Conservation (phyloP, 2,113 vertebrate genomes). For the Aspiorhynchus laticeps region DNA sequence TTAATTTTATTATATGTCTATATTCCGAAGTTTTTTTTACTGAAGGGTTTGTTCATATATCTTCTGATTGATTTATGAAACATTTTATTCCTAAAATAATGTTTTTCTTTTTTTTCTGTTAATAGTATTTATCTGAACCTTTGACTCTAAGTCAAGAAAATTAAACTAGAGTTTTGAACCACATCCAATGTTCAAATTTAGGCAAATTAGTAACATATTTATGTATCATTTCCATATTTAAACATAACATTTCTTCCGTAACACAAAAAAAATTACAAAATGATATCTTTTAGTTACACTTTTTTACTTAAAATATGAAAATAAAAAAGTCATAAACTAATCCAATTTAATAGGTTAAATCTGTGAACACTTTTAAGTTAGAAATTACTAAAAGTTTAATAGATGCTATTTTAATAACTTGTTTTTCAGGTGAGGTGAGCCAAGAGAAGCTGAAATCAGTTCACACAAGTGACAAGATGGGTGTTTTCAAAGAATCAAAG, state of each 20-base stretch:
- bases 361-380: not conserved
- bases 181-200: not conserved
- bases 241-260: not conserved
- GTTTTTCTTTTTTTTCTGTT: not conserved
- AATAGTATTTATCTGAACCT: no score
- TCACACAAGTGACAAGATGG: slow-evolving; percentile 70
- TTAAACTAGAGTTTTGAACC: no score
- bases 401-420: not conserved
- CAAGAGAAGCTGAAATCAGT: slow-evolving; percentile 60
- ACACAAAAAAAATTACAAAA: not conserved
- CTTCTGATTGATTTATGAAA: no score
- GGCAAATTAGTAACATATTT: not conserved
- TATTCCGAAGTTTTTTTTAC: not conserved
- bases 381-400: not conserved
- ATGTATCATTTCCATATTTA: not conserved
- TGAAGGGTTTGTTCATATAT: no score
- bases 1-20: not conserved
- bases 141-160: no score
- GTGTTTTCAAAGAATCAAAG: slow-evolving; percentile 62
- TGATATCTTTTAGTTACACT: not conserved
- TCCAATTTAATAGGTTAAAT: not conserved
- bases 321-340: not conserved
- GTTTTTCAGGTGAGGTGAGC: slow-evolving; percentile 68
- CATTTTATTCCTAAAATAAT: not conserved
- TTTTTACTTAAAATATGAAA: not conserved